Conservation (phyloP, 2,113 vertebrate genomes). For the Fulmarus glacialis region DNA sequence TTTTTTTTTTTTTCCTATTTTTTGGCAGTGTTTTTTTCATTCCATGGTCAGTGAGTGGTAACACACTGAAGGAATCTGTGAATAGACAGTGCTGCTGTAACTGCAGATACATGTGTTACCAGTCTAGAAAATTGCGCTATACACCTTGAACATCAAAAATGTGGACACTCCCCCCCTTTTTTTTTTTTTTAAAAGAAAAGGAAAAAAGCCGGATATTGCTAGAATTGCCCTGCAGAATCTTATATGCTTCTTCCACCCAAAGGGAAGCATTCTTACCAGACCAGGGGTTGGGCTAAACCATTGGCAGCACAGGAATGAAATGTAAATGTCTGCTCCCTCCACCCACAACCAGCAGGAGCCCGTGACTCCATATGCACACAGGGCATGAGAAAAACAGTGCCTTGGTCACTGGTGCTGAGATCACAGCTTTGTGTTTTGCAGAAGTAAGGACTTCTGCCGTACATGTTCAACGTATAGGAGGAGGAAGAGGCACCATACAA, state of each 20-base stretch:
- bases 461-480: fast-evolving
- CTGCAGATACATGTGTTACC: neutral
- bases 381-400: fast-evolving
- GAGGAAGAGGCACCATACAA: neutral
- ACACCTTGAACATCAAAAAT: neutral
- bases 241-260: neutral
- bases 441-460: neutral
- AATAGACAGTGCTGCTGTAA: neutral
- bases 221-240: neutral
- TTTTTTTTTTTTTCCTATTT: fast-evolving
- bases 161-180: fast-evolving
- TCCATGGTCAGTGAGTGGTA: neutral
- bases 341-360: neutral
- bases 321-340: neutral
- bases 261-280: neutral
- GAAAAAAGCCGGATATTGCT: neutral
- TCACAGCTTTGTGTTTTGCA: neutral
- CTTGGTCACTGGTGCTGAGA: neutral
- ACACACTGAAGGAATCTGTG: neutral
- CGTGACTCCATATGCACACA: fast-evolving
- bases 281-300: neutral
- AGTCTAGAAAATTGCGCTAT: neutral
- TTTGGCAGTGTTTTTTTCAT: neutral
- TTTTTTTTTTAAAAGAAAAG: neutral
- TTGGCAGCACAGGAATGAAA: neutral